phyloP scores from a whole-genome alignment of 1,140 invertebrate species.

The Thaumetopoea pityocampa region DNA sequence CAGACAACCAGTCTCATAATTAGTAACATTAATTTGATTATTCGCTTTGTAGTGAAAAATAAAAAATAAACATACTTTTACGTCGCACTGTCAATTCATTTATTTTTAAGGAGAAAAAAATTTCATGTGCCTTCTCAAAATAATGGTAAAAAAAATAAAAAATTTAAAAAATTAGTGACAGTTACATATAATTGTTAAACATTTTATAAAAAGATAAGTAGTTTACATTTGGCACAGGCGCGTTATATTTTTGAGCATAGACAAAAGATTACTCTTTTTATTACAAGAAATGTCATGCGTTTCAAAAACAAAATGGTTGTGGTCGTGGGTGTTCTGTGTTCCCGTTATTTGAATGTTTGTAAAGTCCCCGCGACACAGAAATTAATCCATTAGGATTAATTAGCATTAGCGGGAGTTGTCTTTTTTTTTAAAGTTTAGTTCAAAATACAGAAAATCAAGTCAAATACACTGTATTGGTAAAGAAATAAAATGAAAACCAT shows the following conservation, averaged over 20 bases:
- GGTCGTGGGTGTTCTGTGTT: too few species aligned
- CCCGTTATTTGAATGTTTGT: too few species aligned
- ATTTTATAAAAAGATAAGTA: constrained; percentile 53
- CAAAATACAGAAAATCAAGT: too few species aligned
- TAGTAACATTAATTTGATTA: neutral
- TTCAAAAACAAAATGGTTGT: too few species aligned
- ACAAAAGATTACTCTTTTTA: constrained; percentile 17
- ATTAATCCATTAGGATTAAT: too few species aligned
- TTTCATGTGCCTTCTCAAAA: constrained; percentile 72
- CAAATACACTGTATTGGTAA: too few species aligned
- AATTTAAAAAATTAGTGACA: constrained; percentile 55
- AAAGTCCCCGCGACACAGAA: too few species aligned
- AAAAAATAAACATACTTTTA: constrained; percentile 10
- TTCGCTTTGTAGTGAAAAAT: constrained; percentile 25
- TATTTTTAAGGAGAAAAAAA: constrained; percentile 58
- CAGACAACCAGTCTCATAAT: constrained; percentile 1
- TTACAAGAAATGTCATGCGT: neutral
- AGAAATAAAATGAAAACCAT: too few species aligned
- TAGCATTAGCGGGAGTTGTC: too few species aligned
- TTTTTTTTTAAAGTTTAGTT: too few species aligned
- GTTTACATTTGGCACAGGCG: constrained; percentile 42
- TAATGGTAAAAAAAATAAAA: constrained; percentile 48
- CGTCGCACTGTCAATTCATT: constrained; percentile 41
- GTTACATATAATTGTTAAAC: constrained; percentile 57
- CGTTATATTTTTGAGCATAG: constrained; percentile 32